Evolutionary conservation across 2,888 invertebrate species (phyloP), one percentile per base, ranked within the genome.

Genomic region (Pachycephus smyrnensis): DNA sequence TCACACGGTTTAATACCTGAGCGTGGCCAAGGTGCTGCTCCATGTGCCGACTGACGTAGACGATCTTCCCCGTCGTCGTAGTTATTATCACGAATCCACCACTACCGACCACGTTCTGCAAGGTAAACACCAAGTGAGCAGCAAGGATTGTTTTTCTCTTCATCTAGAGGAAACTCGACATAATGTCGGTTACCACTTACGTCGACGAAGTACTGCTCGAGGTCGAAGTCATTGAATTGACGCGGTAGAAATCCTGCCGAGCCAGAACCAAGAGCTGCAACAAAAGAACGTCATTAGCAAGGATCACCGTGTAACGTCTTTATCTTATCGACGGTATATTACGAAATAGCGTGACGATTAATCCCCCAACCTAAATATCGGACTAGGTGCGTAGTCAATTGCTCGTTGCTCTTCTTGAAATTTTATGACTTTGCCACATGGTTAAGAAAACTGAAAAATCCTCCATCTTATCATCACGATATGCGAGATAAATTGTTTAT

Each of bases 21-120:
- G 96, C 95, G 92, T 98, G 96, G 79, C 98, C 98, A 84, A 98
- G 93, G 86, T 96, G 94, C 86, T 95, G 95, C 91, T 97, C 97
- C 37, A 98, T 94, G 84, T 96, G 96, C 76, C 96, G 95, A 40
- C 98, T 97, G 55, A 97, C 95, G 89, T 96, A 95, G 82, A 98
- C 94, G 86, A 98, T 96, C 90, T 97, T 96, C 31, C 98, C 98
- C 78, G 94, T 94, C 80, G 96, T 94, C 32, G 97, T 96, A 55
- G 97, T 92, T 32, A 97, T 95, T 81, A 98, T 91, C 91, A 98
- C 93, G 89, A 98, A 96, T 68, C 97, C 97, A 84, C 96, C 96
- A 87, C 95, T 93, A 69, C 91, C 92, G 77, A 93, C 90, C 79
- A 93, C 86, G 79, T 92, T 92, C 91, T 94, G 94, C 89, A 84